Conservation (phyloP, 2,888 invertebrate genomes). For the Diloba caeruleocephala region DNA sequence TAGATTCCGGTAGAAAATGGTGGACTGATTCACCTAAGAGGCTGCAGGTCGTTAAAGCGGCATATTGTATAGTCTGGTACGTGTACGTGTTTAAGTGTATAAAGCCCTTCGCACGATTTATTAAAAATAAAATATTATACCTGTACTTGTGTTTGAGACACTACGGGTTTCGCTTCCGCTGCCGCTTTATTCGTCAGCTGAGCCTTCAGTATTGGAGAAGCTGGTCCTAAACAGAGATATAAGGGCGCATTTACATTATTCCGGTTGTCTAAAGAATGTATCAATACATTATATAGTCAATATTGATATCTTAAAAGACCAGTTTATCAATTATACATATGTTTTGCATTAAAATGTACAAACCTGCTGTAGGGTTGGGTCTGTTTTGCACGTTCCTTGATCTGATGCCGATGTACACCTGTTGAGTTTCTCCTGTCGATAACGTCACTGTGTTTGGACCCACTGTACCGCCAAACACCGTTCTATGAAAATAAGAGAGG, state of each 20-base stretch:
- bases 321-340: no score
- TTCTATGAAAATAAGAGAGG: conserved; percentile 79
- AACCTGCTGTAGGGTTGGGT: conserved; percentile 68
- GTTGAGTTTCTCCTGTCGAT: conserved; percentile 89
- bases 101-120: no score
- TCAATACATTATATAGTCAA: no score
- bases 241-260: no score
- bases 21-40: no score
- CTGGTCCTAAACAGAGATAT: conserved; percentile 85
- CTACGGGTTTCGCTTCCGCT: conserved; percentile 73
- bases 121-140: conserved; percentile 10
- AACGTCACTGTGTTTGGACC: conserved; percentile 93
- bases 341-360: no score
- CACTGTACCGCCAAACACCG: conserved; percentile 94
- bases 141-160: conserved; percentile 69
- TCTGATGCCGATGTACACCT: conserved; percentile 88
- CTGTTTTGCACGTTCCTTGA: conserved; percentile 66
- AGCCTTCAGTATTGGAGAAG: conserved; percentile 95
- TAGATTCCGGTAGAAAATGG: no score
- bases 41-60: no score
- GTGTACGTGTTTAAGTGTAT: no score
- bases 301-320: no score
- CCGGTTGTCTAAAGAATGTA: no score
- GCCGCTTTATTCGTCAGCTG: conserved; percentile 90
- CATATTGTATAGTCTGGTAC: no score